These are phyloP conservation scores for Melieria picta DNA, from an alignment of 2,888 invertebrate genomes.

Conservation along the genomic window DNA sequence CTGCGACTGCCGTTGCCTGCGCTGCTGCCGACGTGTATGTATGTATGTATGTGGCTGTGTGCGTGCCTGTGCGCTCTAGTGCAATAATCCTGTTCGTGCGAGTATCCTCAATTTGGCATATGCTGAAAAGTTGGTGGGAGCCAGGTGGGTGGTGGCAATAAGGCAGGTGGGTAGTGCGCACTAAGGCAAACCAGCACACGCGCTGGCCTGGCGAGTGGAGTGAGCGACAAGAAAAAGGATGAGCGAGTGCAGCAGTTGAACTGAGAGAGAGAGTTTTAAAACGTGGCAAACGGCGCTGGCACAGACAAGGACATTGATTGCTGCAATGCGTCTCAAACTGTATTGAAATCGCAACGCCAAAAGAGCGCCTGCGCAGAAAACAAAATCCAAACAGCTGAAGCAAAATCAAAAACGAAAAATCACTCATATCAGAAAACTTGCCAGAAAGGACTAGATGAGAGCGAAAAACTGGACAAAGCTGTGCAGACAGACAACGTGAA, in stretches of 20 bases:
- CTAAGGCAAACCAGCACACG: not conserved
- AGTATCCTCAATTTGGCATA: constrained; percentile 21
- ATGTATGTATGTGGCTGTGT: not conserved
- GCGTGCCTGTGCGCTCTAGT: not conserved
- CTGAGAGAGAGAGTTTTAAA: not conserved
- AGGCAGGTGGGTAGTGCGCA: not conserved
- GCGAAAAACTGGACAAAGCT: too few relatives aligned
- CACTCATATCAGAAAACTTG: too few relatives aligned
- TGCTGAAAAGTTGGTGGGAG: not conserved
- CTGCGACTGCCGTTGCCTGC: not conserved
- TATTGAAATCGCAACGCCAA: too few relatives aligned
- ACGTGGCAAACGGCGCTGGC: too few relatives aligned
- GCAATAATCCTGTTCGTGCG: constrained; percentile 29
- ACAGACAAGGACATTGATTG: too few relatives aligned
- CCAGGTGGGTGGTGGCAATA: not conserved
- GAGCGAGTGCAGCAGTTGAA: not conserved
- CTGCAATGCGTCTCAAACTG: too few relatives aligned
- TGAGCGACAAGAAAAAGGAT: not conserved
- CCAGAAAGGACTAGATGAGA: too few relatives aligned
- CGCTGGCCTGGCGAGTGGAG: not conserved
- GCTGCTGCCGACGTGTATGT: not conserved
- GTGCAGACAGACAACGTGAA: too few relatives aligned
- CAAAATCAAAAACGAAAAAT: not conserved
- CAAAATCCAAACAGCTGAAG: not conserved
- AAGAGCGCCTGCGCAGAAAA: not conserved